Conservation (phyloP, 2,797 vertebrate species). For the Anabacerthia variegaticeps region DNA sequence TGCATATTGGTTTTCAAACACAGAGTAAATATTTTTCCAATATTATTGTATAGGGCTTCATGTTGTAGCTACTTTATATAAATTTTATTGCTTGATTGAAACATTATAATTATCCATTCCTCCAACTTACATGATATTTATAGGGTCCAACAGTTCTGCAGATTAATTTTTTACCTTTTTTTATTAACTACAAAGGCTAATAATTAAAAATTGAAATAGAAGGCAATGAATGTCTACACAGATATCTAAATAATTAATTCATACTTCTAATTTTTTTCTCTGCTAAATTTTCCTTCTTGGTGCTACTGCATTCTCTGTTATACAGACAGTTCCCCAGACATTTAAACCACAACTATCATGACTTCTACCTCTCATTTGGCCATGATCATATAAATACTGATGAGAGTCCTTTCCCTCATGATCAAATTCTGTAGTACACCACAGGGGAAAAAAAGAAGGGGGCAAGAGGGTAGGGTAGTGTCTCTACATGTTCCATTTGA, state of each 20-base stretch:
- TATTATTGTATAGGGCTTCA: background rate
- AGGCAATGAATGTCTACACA: background rate
- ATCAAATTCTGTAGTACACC: background rate
- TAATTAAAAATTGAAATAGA: slow-evolving; percentile 39
- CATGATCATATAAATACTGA: background rate
- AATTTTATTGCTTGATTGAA: slow-evolving; percentile 1
- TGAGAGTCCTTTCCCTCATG: background rate
- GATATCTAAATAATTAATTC: slow-evolving; percentile 23
- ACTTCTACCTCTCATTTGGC: background rate
- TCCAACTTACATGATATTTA: background rate
- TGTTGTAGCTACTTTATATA: background rate
- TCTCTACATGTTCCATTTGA: background rate
- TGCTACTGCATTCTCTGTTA: background rate
- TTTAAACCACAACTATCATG: background rate
- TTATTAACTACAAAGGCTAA: background rate
- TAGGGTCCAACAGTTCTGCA: background rate
- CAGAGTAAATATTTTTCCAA: background rate
- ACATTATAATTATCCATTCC: background rate
- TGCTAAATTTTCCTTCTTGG: background rate
- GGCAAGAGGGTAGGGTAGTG: rapidly evolving
- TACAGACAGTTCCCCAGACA: background rate
- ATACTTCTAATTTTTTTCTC: background rate
- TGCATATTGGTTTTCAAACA: background rate
- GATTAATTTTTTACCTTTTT: background rate
- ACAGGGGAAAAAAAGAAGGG: rapidly evolving